Conservation (phyloP, 2,797 vertebrate genomes). For the Serranus cabrilla region DNA sequence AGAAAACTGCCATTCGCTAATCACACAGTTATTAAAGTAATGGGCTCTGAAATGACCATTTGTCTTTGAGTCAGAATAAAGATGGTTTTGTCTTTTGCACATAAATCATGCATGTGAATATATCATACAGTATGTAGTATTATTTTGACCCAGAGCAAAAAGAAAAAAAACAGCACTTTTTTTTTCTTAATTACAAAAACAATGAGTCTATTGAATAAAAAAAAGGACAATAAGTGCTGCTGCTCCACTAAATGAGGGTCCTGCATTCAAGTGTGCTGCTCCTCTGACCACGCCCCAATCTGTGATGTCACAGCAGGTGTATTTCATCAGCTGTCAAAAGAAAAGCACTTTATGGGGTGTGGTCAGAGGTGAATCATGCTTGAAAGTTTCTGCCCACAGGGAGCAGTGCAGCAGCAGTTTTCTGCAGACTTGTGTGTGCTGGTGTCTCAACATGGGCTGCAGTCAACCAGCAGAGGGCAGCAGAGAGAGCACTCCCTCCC, state of each 20-base stretch:
- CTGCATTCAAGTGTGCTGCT: not conserved
- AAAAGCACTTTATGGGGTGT: constrained; percentile 45
- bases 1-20: constrained; percentile 28
- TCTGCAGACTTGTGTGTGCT: constrained; percentile 11
- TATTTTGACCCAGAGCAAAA: not conserved
- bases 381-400: constrained; percentile 31
- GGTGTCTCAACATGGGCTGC: constrained; percentile 9
- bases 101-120: constrained; percentile 39
- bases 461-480: constrained; percentile 47
- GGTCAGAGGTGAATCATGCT: constrained; percentile 57
- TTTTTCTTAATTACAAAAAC: not conserved
- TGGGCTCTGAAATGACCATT: constrained; percentile 12
- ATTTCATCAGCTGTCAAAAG: constrained; percentile 41
- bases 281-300: not conserved
- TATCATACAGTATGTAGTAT: not conserved
- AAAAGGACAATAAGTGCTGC: not conserved
- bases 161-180: not conserved
- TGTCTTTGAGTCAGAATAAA: constrained; percentile 14
- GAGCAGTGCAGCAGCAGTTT: constrained; percentile 48
- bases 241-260: not conserved
- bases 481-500: constrained; percentile 26
- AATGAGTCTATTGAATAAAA: not conserved
- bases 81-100: constrained; percentile 7
- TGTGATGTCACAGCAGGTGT: constrained; percentile 36
- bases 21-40: constrained; percentile 29